Evolutionary conservation across 2,797 vertebrate genomes (phyloP).

Genomic region (Eremophila alpestris): DNA sequence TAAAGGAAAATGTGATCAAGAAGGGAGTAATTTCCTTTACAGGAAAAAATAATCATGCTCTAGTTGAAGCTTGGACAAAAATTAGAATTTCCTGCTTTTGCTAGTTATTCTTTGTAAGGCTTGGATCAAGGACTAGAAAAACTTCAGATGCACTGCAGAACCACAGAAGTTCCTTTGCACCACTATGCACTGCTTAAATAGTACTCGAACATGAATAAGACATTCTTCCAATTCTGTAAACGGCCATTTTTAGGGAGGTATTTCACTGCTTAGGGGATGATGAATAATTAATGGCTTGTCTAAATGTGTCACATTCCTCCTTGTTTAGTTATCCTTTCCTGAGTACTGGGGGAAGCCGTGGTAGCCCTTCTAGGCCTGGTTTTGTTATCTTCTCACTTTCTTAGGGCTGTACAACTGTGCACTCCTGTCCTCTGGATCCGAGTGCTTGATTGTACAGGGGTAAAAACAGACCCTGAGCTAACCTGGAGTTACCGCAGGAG

Average conservation of each 20-base stretch:
- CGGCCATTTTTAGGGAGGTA: neutral
- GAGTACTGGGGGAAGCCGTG: neutral
- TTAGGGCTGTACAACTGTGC: rapidly evolving
- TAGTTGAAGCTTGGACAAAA: neutral
- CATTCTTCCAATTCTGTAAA: neutral
- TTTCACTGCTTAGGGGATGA: neutral
- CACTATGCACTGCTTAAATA: neutral
- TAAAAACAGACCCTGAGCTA: neutral
- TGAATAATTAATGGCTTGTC: neutral
- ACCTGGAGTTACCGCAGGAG: rapidly evolving
- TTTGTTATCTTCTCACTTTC: neutral
- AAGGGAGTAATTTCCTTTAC: neutral
- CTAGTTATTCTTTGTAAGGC: neutral
- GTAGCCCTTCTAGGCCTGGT: neutral
- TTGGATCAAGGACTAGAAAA: neutral
- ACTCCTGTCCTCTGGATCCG: neutral
- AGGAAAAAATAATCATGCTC: neutral
- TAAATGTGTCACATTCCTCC: neutral
- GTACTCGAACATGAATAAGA: neutral
- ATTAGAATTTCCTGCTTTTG: neutral
- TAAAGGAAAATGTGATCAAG: neutral
- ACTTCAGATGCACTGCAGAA: neutral
- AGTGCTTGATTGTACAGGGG: neutral
- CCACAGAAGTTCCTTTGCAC: neutral
- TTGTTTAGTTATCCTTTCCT: neutral